Base-by-base conservation (phyloP, 1,140 invertebrate species). In the Drosophila serrata region DNA sequence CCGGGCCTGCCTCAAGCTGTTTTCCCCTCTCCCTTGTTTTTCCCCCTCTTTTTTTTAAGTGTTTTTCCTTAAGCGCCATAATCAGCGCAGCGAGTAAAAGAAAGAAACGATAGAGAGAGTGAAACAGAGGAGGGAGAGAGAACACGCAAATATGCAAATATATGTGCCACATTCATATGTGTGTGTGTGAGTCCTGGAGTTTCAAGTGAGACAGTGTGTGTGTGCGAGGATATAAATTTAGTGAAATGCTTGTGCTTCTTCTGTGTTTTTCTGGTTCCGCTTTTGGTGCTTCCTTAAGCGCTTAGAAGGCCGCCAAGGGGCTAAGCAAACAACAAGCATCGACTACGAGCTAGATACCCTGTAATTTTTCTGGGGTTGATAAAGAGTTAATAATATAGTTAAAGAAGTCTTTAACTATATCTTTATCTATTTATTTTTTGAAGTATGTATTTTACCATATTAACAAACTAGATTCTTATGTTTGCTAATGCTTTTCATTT, bases 91-190 rank as follows among this genome's bases (percentile, higher is more conserved):
- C 81, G 87, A 69, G 80, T 8, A 70, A 58, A n/a, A 17, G 33
- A 40, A 43, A 15, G n/a, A 49, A 27, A 31, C 6, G 65, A 35
- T 12, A 27, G 13, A 48, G n/a, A n/a, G 24, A 11, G 15, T 13
- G 27, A 79, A 57, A 81, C 64, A 64, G 79, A 82, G 75, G 24
- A 24, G 24, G 2, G 24, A 24, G 24, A 24, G 24, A 24, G 75
- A 80, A 90, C 85, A 90, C 85, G 85, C 85, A 90, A 90, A 90
- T 90, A 90, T 90, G 85, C 85, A 85, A 88, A 88, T 88, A 79
- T 74, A 51, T 53, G 65, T 72, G 68, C 51, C 65, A 59, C 43
- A 45, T 64, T 60, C 60, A 64, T n/a, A n/a, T n/a, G n/a, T n/a
- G n/a, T n/a, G n/a, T n/a, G n/a, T n/a, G n/a, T 76, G 62, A 81